A percentile compares a stretch with the other conserved stretches of the same genome.
Conservation (phyloP, 2,113 vertebrate species). For the Penelope pileata region DNA sequence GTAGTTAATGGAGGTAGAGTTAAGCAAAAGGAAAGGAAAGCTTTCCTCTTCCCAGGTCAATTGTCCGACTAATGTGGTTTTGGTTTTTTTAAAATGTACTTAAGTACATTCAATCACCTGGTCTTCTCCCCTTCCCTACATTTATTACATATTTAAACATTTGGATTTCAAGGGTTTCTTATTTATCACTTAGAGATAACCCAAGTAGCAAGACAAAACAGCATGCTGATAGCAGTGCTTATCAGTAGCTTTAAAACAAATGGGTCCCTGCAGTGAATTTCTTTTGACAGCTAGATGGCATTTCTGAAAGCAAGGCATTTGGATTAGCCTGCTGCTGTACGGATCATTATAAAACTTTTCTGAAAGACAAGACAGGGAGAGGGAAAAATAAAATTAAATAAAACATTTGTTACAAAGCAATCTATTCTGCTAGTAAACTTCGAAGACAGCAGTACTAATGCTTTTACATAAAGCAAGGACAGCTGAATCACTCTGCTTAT, state of each 20-base stretch:
- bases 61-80: neutral
- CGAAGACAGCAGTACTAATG: neutral
- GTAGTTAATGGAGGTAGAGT: neutral
- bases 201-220: neutral
- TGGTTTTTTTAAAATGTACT: neutral
- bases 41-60: neutral
- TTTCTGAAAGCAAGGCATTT: neutral
- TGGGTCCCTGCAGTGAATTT: constrained; percentile 7
- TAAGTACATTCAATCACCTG: neutral
- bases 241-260: constrained; percentile 44
- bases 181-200: constrained; percentile 30
- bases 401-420: neutral
- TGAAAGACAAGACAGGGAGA: neutral
- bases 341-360: neutral
- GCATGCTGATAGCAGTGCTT: neutral
- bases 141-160: neutral
- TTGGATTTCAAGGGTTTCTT: constrained; percentile 2
- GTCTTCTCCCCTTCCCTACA: neutral
- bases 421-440: neutral
- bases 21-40: neutral
- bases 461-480: neutral
- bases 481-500: neutral
- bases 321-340: neutral
- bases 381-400: neutral
- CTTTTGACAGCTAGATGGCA: constrained; percentile 53